phyloP scores from a whole-genome alignment of 2,888 invertebrate species.

The Diaperis boleti region DNA sequence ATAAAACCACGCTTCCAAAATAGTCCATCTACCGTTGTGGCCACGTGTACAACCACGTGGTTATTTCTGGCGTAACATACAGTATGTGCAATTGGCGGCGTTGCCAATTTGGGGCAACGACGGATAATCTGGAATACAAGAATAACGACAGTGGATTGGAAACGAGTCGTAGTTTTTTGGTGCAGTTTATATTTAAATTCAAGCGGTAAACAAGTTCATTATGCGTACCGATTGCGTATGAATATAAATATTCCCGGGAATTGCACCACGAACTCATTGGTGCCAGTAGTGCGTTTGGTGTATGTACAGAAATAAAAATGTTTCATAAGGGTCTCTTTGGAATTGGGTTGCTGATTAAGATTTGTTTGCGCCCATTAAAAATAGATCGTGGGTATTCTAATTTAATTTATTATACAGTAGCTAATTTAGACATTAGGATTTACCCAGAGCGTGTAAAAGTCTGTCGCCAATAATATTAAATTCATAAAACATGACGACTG shows the following conservation, averaged over 20 bases:
- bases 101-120: constrained; percentile 9
- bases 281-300: constrained; percentile 28
- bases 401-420: too few relatives aligned
- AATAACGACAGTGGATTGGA: neutral
- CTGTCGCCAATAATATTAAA: too few relatives aligned
- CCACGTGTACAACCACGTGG: constrained; percentile 34
- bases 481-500: too few relatives aligned
- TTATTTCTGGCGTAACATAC: constrained; percentile 15
- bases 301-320: constrained; percentile 40
- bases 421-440: too few relatives aligned
- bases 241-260: constrained; percentile 35
- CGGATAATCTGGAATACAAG: constrained; percentile 1
- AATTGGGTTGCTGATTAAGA: constrained; percentile 44
- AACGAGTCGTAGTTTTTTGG: constrained; percentile 5
- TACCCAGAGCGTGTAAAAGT: too few relatives aligned
- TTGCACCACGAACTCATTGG: constrained; percentile 22
- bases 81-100: neutral
- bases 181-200: constrained; percentile 36
- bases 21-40: constrained; percentile 20
- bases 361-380: constrained; percentile 42
- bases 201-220: constrained; percentile 35
- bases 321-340: constrained; percentile 41
- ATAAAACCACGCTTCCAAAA: constrained; percentile 16
- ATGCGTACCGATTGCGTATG: constrained; percentile 28
- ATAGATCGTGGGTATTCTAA: constrained; percentile 22